phyloP scores from a whole-genome alignment of 2,113 vertebrate species.

The Ploceus nigricollis region DNA sequence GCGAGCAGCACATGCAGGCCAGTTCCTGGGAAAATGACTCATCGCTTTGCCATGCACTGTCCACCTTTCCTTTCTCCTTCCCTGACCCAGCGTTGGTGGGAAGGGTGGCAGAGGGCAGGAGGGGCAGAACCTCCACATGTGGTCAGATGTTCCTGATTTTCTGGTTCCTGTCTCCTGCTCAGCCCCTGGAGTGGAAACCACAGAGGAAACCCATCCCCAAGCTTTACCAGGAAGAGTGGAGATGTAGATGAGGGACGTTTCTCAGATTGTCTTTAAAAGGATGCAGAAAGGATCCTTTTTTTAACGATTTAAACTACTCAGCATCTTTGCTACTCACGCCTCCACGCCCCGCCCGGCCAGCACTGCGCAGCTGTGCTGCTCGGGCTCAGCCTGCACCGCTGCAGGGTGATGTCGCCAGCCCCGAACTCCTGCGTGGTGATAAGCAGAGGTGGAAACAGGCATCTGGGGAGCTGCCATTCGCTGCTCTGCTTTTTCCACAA shows the following conservation, averaged over 20 bases:
- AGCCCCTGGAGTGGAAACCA: neutral
- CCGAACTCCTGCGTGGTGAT: accelerated
- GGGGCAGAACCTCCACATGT: neutral
- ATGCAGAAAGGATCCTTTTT: neutral
- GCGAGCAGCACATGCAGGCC: neutral
- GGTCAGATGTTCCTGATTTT: neutral
- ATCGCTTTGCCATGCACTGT: neutral
- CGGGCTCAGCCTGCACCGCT: accelerated
- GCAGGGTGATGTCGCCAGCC: neutral
- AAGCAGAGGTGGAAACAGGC: neutral
- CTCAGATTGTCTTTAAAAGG: neutral
- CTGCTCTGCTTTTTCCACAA: neutral
- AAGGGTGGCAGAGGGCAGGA: neutral
- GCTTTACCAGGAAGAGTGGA: neutral
- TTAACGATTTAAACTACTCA: neutral
- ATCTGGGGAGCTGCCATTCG: neutral
- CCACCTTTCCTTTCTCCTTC: neutral
- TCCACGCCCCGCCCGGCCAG: accelerated
- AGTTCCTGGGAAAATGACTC: conserved; percentile 27
- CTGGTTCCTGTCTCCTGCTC: neutral
- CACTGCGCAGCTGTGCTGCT: neutral
- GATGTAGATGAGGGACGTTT: neutral
- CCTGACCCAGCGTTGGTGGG: neutral
- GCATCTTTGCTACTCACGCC: neutral
- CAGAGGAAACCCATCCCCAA: neutral